Base-by-base conservation (phyloP, 1,140 invertebrate genomes). In the Spodoptera litura region DNA sequence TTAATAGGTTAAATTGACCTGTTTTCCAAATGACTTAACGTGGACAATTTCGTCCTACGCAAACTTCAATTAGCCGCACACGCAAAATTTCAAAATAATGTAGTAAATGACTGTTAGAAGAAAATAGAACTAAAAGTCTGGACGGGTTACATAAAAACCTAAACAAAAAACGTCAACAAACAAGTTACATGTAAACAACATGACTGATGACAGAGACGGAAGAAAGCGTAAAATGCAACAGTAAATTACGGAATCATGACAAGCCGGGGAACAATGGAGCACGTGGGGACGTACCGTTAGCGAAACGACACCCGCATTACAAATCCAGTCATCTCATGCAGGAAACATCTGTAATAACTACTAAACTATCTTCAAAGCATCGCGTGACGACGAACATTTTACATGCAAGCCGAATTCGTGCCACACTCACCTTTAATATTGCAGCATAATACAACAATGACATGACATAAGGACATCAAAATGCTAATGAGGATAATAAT, bases 261-360 rank as follows among this genome's bases (percentile, higher is more conserved):
- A 61, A 66, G 51, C 64, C 31, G 56, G 25, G 61, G 72, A 84
- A 89, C 85, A 90, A 89, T 85, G 70, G 81, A 35, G 83, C 83
- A 85, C 80, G 83, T 88, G 84, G 77, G 81, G 62, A 80, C 73
- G 77, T 86, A 82, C 82, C 80, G 83, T 79, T 72, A 79, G 62
- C 31, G 52, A 55, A 55, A 77, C 61, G 52, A 77, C 73, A 88
- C 85, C 74, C 53, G 77, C 59, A 83, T 81, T 83, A 87, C 75
- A 81, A 83, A 89, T 86, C 83, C 82, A 85, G 84, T 83, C 76
- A 77, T 78, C 73, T 75, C 25, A 35, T 9, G 13, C 15, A 64
- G 73, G 44, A 64, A 56, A 53, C 20, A 75, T 59, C 44, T 75
- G 20, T 31, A 73, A 70, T 70, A 70, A 71, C 31, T 55, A 27